Base-by-base conservation (phyloP, 2,797 vertebrate species). In the Miichthys miiuy region DNA sequence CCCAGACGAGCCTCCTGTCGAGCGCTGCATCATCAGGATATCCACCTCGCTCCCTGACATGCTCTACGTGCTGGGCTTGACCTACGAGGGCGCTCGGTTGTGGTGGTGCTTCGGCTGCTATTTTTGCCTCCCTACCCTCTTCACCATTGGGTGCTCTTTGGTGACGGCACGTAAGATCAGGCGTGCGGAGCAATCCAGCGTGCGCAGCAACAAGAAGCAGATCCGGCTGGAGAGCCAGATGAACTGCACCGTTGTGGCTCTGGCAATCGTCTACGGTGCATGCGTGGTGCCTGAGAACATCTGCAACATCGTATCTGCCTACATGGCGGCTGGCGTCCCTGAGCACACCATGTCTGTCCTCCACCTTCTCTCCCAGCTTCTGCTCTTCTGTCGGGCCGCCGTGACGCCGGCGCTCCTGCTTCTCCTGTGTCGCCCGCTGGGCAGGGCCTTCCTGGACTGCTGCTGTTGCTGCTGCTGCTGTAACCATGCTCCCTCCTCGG, bases 81-180 rank as follows among this genome's bases (percentile, higher is more conserved):
- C 98, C 12, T 99, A 99, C 0, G 97, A 98, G 3, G 96, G 97
- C 0, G 98, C 98, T 0, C 94, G 98, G 23, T 95, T 99, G 58
- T 99, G 98, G 98, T 99, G 98, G 98, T 99, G 98, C 81, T 99
- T 99, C 0, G 98, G 98, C 89, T 99, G 98, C 90, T 99, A 99
- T 82, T 99, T 99, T 57, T 99, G 98, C 83, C 90, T 99, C 77
- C 98, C 98, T 0, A 99, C 97, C 0, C 96, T 99, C 51, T 99
- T 99, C 93, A 99, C 98, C 75, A 98, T 99, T 12, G 97, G 97
- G 6, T 97, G 98, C 93, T 99, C 98, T 0, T 71, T 99, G 78
- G 97, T 97, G 58, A 99, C 98, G 0, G 98, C 98, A 0, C 95
- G 97, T 60, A 98, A 98, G 81, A 99, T 99, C 91, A 96, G 97